Conservation (phyloP, 37 sponge, comb jelly and placozoan species). For the Ianthella basta region DNA sequence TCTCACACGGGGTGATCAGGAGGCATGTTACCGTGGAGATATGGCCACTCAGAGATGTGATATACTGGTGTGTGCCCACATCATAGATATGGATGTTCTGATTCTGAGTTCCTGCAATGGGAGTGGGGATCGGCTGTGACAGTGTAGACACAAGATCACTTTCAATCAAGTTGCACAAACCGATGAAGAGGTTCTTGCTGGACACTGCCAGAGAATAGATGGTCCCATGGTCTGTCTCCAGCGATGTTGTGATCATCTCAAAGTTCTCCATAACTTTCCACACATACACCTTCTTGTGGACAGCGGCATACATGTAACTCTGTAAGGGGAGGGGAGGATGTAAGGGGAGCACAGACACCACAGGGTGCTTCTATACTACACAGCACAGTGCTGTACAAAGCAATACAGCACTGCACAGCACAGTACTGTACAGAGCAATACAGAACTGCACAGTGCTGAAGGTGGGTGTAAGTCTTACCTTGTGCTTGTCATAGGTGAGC, state of each 20-base stretch:
- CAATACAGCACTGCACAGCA: not conserved
- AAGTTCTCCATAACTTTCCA: constrained; percentile 81
- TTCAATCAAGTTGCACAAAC: constrained; percentile 15
- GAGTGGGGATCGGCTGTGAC: not conserved
- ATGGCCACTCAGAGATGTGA: constrained; percentile 82
- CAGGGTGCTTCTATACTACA: not conserved
- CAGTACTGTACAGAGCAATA: too few species aligned
- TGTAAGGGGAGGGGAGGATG: constrained; percentile 28
- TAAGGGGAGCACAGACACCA: not conserved
- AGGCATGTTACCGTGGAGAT: constrained; percentile 91
- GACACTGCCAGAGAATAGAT: constrained; percentile 88
- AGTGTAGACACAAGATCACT: not conserved
- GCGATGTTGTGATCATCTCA: constrained; percentile 43
- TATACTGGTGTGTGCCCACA: constrained; percentile 66
- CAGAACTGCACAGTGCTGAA: too few species aligned
- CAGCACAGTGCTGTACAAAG: not conserved
- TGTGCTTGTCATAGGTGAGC: constrained; percentile 74
- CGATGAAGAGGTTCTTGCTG: constrained; percentile 78
- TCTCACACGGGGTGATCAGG: constrained; percentile 56
- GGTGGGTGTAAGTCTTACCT: too few species aligned
- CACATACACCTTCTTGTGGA: constrained; percentile 83
- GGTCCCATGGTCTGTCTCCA: constrained; percentile 76
- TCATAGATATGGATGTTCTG: constrained; percentile 93
- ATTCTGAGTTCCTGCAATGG: constrained; percentile 79
- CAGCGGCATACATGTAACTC: constrained; percentile 78